Evolutionary conservation across 2,888 invertebrate genomes (phyloP), one percentile per base, ranked within the genome.

Genomic region (Sericinus montela): DNA sequence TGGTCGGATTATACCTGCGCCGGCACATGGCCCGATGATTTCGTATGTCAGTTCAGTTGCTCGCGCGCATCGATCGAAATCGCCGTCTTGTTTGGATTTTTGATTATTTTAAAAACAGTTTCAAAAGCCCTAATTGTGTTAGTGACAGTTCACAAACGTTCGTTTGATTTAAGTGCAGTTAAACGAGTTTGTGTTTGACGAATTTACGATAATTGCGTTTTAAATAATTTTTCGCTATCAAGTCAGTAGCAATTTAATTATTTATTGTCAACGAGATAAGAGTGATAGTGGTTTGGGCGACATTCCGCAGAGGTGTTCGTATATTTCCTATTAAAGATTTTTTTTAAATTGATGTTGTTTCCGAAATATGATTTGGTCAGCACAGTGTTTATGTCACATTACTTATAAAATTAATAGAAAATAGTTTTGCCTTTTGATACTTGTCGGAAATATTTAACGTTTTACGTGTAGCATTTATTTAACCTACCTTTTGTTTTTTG

Each of bases 1-100:
- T 51, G 58, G 70, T 54, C 69, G 77, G 62, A 35, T 73, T 60
- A 67, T 59, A 68, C 57, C 35, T 70, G 83, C 85, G 84, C 87
- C 58, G 67, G 79, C 86, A 85, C 85, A 84, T 72, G 76, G 68
- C 5, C 55, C 57, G 68, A 62, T 68, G 74, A 72, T 70, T 75
- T 72, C 60, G 67, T 66, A 70, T 79, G 84, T 80, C 86, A 86
- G 85, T 87, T 81, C 86, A 86, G 86, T 87, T 74, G 81, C 74
- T 75, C 74, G 75, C 69, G 72, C 64, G 77, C 78, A 80, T 83
- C 78, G 84, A 81, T 78, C 78, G 71, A 62, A 53, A 72, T 52
- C 50, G 67, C 63, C 61, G 66, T 62, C 59, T 55, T 59, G 59
- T 59, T 54, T 53, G 58, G 14, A 42, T 38, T 35, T 59, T 60